Evolutionary conservation across 2,888 invertebrate genomes (phyloP), one percentile per base, ranked within the genome.

Genomic region (Hymenopus coronatus): DNA sequence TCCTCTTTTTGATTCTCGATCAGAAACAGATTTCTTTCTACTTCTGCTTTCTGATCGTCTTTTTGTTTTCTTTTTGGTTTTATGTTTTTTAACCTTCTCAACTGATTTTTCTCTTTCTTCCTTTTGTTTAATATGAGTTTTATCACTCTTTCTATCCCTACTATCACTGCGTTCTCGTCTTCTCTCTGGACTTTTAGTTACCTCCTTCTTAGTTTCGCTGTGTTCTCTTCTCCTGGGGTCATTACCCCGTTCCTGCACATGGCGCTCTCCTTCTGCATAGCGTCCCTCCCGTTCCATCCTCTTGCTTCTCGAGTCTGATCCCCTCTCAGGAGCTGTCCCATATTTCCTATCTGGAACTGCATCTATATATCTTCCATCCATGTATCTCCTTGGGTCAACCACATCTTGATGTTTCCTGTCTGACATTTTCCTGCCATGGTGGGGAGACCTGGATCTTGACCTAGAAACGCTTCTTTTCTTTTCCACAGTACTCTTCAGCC

Each of bases 181-280:
- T 92, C 91, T 88, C 92, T 92, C n/a, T 92, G 93, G 88, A 91
- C 88, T 82, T 86, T 82, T 87, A 82, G 30, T 27, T 6, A 28
- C 28, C 15, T 90, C 91, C 87, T 89, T 90, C 88, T 84, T 85
- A 84, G 83, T 82, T 85, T 90, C 85, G 87, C 89, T 88, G 83
- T 88, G 86, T 87, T 89, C 87, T 15, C 81, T 33, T 82, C 87
- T 87, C 7, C 82, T 81, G 30, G 27, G 84, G 33, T 92, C 82
- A 91, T 91, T 82, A 92, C 91, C 89, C 91, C 92, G 92, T 84
- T 94, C 93, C 14, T 95, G 93, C 40, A 89, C 96, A 95, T 91
- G 94, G 93, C 14, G 91, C 91, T 54, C 93, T 92, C 91, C 94
- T 93, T 85, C 89, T 40, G 6, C 33, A 70, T 83, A 40, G 9